Base-by-base conservation (phyloP, 2,113 vertebrate species). In the Copsychus sechellarum region DNA sequence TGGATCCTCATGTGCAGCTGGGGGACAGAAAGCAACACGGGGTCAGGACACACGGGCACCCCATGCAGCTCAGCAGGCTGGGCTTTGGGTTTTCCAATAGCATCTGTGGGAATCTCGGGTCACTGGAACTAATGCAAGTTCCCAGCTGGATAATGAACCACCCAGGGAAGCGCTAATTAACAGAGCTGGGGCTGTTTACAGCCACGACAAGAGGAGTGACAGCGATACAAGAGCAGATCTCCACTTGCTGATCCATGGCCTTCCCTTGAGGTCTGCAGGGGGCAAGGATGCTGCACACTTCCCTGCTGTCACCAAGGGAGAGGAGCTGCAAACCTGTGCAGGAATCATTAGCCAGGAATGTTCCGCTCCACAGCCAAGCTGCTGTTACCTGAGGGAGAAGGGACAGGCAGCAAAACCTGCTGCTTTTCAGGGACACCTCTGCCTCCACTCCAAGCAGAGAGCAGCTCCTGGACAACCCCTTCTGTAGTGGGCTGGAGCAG, bases 1-100 rank as follows among this genome's bases (percentile, higher is more conserved):
- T 99, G 99, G 88, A 99, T 99, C 95, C 98, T 99, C 98, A 99
- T 99, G 78, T 99, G 98, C 78, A 99, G 98, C 99, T 99, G 84
- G 2, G 4, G 73, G 36, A 87, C 48, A 54, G 31, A 82, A 57
- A 34, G 86, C 26, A 81, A 36, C 79, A 19, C 1, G 1, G 0
- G 4, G 12, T 89, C 73, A 84, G 57, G 45, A 95, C 81, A 53
- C 31, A 16, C 1, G 14, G 74, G n/a, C 1, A 2, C 69, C 71
- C 42, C 0, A 0, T 6, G 33, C 86, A 38, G 84, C 83, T 58
- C 74, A 38, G 11, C 48, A 61, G 24, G 54, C 73, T 33, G 48
- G 50, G 69, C 14, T 91, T 23, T 60, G 54, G 26, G 22, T 23
- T 71, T 45, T 45, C 48, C 48, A 47, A 19, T 0, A 53, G 51